Evolutionary conservation across 2,888 invertebrate genomes (phyloP).

Genomic region (Geophilus truncorum): DNA sequence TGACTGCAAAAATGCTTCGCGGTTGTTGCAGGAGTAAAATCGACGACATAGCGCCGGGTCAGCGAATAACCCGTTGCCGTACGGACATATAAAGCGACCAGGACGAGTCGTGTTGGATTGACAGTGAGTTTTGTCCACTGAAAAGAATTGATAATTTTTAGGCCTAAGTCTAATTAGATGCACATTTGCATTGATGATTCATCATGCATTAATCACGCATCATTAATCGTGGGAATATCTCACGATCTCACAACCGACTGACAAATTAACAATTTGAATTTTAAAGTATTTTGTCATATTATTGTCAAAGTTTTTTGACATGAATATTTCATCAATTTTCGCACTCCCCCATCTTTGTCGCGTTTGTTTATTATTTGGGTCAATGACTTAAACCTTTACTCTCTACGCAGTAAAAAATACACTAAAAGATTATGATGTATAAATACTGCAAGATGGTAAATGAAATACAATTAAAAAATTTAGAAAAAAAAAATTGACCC

Average conservation of each 20-base stretch:
- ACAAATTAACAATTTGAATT: background rate
- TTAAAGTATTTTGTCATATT: background rate
- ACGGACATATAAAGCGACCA: constrained; percentile 40
- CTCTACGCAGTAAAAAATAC: background rate
- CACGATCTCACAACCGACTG: background rate
- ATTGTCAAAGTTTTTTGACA: background rate
- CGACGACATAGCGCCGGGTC: constrained; percentile 42
- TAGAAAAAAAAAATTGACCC: background rate
- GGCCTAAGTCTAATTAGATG: too few species aligned
- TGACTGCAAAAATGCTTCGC: constrained; percentile 76
- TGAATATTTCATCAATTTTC: constrained; percentile 3
- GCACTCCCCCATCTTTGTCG: background rate
- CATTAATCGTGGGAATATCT: background rate
- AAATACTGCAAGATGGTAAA: background rate
- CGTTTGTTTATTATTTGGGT: background rate
- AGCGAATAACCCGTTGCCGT: constrained; percentile 42
- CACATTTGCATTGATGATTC: background rate
- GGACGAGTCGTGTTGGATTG: background rate
- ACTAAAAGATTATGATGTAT: background rate
- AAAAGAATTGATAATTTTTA: too few species aligned
- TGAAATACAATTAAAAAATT: background rate
- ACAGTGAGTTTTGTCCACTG: background rate
- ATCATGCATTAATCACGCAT: background rate
- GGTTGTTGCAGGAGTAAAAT: constrained; percentile 66
- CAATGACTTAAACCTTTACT: background rate